Percentiles rank a stretch among this genome's conserved stretches.
These are phyloP conservation scores for Brachyalestes nurse DNA, from an alignment of 2,797 vertebrate genomes.

Conservation along the genomic window DNA sequence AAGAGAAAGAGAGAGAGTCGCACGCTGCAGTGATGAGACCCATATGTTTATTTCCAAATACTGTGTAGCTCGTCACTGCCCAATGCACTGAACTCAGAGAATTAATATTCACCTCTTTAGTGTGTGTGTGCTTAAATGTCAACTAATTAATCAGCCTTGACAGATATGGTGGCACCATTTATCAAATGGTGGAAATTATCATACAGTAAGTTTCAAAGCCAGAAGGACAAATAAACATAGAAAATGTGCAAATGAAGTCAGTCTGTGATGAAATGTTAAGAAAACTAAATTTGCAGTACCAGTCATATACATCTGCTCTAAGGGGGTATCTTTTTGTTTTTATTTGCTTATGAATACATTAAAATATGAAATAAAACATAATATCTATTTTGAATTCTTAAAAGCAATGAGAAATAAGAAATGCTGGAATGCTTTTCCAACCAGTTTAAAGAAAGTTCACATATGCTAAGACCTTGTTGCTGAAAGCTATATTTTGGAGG, in stretches of 20 bases:
- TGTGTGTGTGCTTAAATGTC: not conserved
- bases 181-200: not conserved
- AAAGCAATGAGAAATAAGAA: too few relatives aligned
- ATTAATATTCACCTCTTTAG: not conserved
- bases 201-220: not conserved
- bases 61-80: not conserved
- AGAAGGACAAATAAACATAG: not conserved
- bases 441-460: too few relatives aligned
- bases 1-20: not conserved
- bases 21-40: not conserved
- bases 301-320: too few relatives aligned
- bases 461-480: too few relatives aligned
- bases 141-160: conserved; percentile 1
- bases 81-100: not conserved
- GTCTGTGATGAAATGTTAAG: not conserved
- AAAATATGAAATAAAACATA: too few relatives aligned
- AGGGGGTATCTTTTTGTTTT: too few relatives aligned
- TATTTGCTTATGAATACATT: too few relatives aligned
- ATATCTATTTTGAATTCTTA: too few relatives aligned
- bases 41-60: not conserved
- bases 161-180: not conserved
- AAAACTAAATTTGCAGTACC: not conserved
- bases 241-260: not conserved
- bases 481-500: too few relatives aligned
- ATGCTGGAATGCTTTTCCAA: too few relatives aligned